phyloP scores from a whole-genome alignment of 37 sponge, comb jelly and placozoan species.

The Aplysina aerophoba region DNA sequence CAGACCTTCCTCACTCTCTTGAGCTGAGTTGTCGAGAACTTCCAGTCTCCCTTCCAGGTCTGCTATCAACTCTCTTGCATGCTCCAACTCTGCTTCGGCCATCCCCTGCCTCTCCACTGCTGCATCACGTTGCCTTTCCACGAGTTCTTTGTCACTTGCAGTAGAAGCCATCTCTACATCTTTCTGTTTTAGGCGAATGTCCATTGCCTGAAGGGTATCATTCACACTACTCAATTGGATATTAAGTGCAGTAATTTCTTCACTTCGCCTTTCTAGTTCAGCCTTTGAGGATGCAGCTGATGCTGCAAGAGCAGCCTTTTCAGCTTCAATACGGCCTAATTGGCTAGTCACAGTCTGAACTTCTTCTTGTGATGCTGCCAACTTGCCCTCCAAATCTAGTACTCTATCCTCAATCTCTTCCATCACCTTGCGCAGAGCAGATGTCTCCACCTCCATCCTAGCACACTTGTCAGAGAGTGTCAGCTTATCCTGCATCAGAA shows the following conservation, averaged over 20 bases:
- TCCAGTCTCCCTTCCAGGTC: background rate
- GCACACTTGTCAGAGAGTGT: conserved; percentile 47
- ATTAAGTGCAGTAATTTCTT: conserved; percentile 37
- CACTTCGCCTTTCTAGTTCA: conserved; percentile 49
- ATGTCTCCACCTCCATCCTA: conserved; percentile 33
- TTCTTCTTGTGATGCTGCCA: conserved; percentile 27
- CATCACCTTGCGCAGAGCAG: conserved; percentile 39
- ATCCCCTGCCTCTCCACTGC: background rate
- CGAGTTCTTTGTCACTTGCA: background rate
- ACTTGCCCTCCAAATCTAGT: conserved; percentile 30
- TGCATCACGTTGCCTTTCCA: conserved; percentile 22
- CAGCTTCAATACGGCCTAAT: conserved; percentile 41
- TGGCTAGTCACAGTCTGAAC: background rate
- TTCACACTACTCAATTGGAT: conserved; percentile 44
- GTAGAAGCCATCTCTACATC: background rate
- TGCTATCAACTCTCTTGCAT: background rate
- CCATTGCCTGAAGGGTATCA: conserved; percentile 31
- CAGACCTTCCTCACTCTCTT: conserved; percentile 17
- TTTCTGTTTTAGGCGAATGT: conserved; percentile 36
- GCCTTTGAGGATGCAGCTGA: conserved; percentile 28
- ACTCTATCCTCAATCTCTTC: conserved; percentile 15
- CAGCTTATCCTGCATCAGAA: conserved; percentile 43
- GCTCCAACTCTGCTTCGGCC: background rate
- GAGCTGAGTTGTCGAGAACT: background rate
- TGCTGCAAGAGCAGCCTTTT: conserved; percentile 44